Base-by-base conservation (phyloP, 2,797 vertebrate species). In the Semotilus atromaculatus region DNA sequence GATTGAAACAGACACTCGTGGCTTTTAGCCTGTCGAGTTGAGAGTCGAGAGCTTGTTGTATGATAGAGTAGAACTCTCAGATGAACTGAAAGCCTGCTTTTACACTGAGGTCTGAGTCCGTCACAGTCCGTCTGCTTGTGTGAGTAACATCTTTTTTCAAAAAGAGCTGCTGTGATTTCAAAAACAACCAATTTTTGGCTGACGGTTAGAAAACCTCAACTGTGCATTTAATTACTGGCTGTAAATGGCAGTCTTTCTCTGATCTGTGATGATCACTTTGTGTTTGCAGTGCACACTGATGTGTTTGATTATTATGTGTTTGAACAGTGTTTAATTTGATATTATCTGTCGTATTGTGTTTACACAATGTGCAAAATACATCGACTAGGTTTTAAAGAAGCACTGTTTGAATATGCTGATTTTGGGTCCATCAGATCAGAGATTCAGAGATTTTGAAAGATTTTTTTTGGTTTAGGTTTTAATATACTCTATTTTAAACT, bases 1-100 rank as follows among this genome's bases (percentile, higher is more conserved):
- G 84, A 90, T 82, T 86, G 86, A 90, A 85, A 87, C 82, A 85
- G 74, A 73, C 84, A 83, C 40, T 64, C 67, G 4, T 64, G 55
- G 60, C 60, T 85, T 82, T 83, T 38, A 79, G 82, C n/a, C 68
- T 67, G 72, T 81, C 70, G 34, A 40, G 40, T 60, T 36, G 53
- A 43, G 62, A 51, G 36, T 68, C 29, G 53, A 73, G 51, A 64
- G 51, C 85, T 36, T 73, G 80, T 43, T 75, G 29, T 7, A 23
- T 55, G 80, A 71, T 76, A 77, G 70, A 84, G 60, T 38, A 23
- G 58, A 79, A 51, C 31, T 45, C 75, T 73, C 40, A 73, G 74
- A 76, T 74, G 36, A 84, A 83, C 60, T 80, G 71, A 84, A 53
- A 71, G 74, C 58, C 62, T 74, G 83, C 82, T 74, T 86, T 66